Evolutionary conservation across 2,888 invertebrate species (phyloP).

Genomic region (Zeuzera pyrina): DNA sequence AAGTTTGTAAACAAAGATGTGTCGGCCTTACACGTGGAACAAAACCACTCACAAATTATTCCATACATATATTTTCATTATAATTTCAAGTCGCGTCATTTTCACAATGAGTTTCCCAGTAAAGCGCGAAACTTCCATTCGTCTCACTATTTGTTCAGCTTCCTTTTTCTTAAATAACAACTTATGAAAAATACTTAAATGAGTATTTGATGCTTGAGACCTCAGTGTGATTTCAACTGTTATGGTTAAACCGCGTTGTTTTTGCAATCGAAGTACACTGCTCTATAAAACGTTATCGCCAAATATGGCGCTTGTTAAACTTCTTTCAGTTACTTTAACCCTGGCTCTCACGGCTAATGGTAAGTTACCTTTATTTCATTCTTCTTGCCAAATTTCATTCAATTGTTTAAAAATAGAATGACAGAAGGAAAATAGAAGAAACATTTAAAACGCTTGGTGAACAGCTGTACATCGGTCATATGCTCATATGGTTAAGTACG

Average conservation of each 20-base stretch:
- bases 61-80: constrained; percentile 4
- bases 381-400: too few relatives aligned
- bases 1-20: too few relatives aligned
- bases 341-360: constrained; percentile 29
- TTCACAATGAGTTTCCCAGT: constrained; percentile 20
- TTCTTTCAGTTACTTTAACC: constrained; percentile 23
- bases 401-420: too few relatives aligned
- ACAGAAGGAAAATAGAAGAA: too few relatives aligned
- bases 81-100: constrained; percentile 11
- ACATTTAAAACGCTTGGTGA: too few relatives aligned
- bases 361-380: constrained; percentile 20
- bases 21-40: too few relatives aligned
- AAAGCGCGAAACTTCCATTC: constrained; percentile 27
- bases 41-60: too few relatives aligned
- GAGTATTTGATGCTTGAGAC: constrained; percentile 23
- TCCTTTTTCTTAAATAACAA: constrained; percentile 31
- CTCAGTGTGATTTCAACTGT: constrained; percentile 35
- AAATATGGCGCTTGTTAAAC: constrained; percentile 33
- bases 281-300: constrained; percentile 17
- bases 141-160: constrained; percentile 51
- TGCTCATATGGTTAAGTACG: too few relatives aligned
- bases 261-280: constrained; percentile 11
- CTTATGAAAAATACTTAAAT: constrained; percentile 41
- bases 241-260: constrained; percentile 20
- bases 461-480: too few relatives aligned